Conservation (phyloP, 2,888 invertebrate genomes). For the Apoderus coryli region DNA sequence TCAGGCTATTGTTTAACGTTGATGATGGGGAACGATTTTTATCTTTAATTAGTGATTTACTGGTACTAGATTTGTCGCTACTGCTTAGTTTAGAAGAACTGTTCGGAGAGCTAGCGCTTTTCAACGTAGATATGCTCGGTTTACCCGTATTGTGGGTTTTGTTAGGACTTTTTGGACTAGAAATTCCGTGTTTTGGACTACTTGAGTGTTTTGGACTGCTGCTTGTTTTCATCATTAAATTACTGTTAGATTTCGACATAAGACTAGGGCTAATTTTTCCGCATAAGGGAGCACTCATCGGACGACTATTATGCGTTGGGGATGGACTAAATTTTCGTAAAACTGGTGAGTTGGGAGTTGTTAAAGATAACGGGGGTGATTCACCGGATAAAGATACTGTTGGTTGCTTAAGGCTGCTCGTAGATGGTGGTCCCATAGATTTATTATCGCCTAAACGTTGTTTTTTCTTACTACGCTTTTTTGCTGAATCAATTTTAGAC, state of each 20-base stretch:
- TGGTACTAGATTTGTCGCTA: slow-evolving; percentile 37
- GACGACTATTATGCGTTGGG: slow-evolving; percentile 51
- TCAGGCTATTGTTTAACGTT: background rate
- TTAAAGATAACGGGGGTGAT: slow-evolving; percentile 36
- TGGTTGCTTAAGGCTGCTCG: slow-evolving; percentile 55
- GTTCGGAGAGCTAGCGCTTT: slow-evolving; percentile 65
- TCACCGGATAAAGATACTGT: slow-evolving; percentile 63
- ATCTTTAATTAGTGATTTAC: slow-evolving; percentile 33
- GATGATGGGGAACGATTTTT: slow-evolving; percentile 22
- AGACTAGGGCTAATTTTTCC: slow-evolving; percentile 41
- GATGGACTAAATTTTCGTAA: slow-evolving; percentile 58
- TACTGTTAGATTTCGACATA: slow-evolving; percentile 27
- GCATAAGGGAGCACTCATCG: slow-evolving; percentile 48
- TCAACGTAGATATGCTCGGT: slow-evolving; percentile 77
- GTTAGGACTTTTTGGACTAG: slow-evolving; percentile 58
- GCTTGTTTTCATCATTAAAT: slow-evolving; percentile 38
- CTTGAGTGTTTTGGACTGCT: slow-evolving; percentile 61
- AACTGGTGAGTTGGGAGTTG: slow-evolving; percentile 48
- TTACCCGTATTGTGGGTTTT: slow-evolving; percentile 64
- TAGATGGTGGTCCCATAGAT: slow-evolving; percentile 53
- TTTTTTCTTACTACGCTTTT: slow-evolving; percentile 50
- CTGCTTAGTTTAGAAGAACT: no score
- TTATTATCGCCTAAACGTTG: slow-evolving; percentile 67
- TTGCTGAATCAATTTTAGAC: slow-evolving; percentile 26
- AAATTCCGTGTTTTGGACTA: slow-evolving; percentile 64